Evolutionary conservation across 2,888 invertebrate genomes (phyloP), one percentile per base, ranked within the genome.

Genomic region (Dichetophora obliterata): DNA sequence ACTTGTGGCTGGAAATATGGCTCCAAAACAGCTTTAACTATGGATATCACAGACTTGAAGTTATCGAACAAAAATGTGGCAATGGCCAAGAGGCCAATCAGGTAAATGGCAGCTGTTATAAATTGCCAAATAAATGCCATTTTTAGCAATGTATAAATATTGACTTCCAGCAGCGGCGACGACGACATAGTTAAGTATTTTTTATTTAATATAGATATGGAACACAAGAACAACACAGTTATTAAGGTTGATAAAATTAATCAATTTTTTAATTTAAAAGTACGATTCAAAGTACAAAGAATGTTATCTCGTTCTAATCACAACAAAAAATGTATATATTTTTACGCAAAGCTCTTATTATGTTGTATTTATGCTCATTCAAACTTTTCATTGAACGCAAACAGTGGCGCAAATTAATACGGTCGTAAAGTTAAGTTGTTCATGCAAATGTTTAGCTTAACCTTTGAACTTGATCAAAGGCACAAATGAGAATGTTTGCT

Each of bases 1-100:
- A 93, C 91, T 74, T 92, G 86, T 0, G 93, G 92, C 80, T 93
- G 90, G 84, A 94, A 92, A 82, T 91, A 93, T 27, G 94, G 94
- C 86, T 92, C 91, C 85, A 95, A 86, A 83, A 93, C 86, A 3
- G 93, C 92, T 82, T 91, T 91, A 61, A 91, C 82, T 75, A 92
- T 89, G 82, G 92, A 91, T 78, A 93, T 82, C 0, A 92, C 85
- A 80, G 92, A 92, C 91, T 92, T 92, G 54, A 93, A 84, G 57
- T 92, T 91, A 81, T 93, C 92, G 57, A 83, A 87, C 5, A 87
- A 77, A 77, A 86, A 88, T 22, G 83, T 79, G 24, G 74, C 80
- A 16, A 86, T 82, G 14, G 85, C 80, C 75, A 84, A 75, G 5
- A 83, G 6, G n/a, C 88, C 88, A 14, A 88, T 80, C 69, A 86